These are phyloP conservation scores for Camptogramma bilineatum DNA, from an alignment of 2,888 invertebrate genomes.

Conservation along the genomic window DNA sequence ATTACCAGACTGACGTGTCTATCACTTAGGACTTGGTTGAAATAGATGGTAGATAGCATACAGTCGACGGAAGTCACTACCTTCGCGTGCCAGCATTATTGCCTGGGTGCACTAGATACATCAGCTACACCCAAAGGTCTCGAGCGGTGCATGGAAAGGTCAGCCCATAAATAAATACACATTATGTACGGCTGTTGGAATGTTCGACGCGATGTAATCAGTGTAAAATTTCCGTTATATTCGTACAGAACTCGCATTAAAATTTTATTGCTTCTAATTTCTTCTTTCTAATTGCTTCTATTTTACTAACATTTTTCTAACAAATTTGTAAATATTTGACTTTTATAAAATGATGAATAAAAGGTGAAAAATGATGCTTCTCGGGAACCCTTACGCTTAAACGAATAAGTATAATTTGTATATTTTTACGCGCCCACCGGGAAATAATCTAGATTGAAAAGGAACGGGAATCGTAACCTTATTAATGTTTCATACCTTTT, in stretches of 20 bases:
- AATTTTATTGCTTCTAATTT: background rate
- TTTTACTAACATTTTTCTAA: background rate
- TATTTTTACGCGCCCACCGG: conserved; percentile 47
- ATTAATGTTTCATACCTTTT: conserved; percentile 28
- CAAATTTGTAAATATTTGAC: background rate
- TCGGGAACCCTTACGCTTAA: conserved; percentile 29
- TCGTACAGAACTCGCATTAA: background rate
- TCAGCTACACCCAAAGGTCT: conserved; percentile 50
- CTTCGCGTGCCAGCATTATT: conserved; percentile 61
- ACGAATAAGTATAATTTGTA: conserved; percentile 35
- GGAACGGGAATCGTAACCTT: conserved; percentile 31
- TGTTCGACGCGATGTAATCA: conserved; percentile 27
- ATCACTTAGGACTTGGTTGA: conserved; percentile 41
- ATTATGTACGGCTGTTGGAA: conserved; percentile 42
- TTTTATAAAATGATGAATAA: background rate
- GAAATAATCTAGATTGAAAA: conserved; percentile 49
- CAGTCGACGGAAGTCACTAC: conserved; percentile 54
- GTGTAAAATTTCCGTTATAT: background rate
- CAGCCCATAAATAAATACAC: conserved; percentile 58
- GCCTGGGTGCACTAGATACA: conserved; percentile 54
- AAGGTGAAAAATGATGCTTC: conserved; percentile 20
- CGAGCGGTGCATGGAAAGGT: conserved; percentile 54
- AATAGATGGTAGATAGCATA: conserved; percentile 55
- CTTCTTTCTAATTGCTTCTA: background rate
- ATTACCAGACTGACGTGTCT: conserved; percentile 34